Evolutionary conservation across 2,888 invertebrate genomes (phyloP), one percentile per base, ranked within the genome.

Genomic region (Callinectes sapidus): DNA sequence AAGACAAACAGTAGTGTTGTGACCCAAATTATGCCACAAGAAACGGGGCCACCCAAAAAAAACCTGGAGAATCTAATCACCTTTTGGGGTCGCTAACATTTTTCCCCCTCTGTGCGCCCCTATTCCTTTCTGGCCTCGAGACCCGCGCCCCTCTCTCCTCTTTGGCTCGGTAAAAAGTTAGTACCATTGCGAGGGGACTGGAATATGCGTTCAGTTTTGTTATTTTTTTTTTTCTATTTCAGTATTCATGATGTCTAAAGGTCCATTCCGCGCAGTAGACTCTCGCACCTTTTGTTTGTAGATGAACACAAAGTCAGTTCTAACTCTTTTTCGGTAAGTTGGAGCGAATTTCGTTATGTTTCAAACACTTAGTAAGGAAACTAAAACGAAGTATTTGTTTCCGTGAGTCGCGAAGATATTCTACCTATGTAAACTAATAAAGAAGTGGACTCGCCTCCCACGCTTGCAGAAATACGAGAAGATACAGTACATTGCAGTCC

Each of bases 1-100:
- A 71, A 71, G 71, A 71, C 71, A 71, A 71, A 71, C 71, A 71
- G 28, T 23, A 71, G 71, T 71, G 71, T 1, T 71, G 71, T 71
- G n/a, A 10, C n/a, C 71, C 71, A 71, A 10, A 71, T 71, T 28
- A 18, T 28, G 0, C n/a, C 71, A 1, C 28, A 71, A 18, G 10
- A 10, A 71, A 71, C 71, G 71, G 28, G 71, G n/a, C 10, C 71
- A 71, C 71, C 71, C 0, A 71, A 71, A 71, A 71, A 18, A 71
- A 71, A 18, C 23, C 35, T 13, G 13, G 16, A 81, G 71, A 81
- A 81, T 14, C 32, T 81, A 81, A 81, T 81, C 35, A 35, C 35
- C 35, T 81, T 32, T 35, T 35, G 18, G 81, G 35, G 32, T 35
- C 23, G 35, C 32, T 16, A 71, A 71, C 71, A 81, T 35, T n/a